Percentiles rank a stretch among this genome's conserved stretches.
Conservation (phyloP, 2,888 invertebrate genomes). For the Cataglyphis livida region DNA sequence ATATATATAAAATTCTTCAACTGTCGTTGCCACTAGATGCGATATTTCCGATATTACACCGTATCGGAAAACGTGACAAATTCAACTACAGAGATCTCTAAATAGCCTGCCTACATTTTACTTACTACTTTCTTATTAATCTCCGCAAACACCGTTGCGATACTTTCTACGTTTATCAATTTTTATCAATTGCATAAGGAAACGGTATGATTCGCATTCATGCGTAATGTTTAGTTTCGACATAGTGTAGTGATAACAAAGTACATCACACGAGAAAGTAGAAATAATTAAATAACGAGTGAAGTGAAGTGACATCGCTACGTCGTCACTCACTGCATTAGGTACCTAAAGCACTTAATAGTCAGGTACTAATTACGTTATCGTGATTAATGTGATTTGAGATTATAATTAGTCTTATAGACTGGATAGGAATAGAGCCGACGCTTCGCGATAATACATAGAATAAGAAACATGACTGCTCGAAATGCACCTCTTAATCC, state of each 20-base stretch:
- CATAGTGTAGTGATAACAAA: slow-evolving; percentile 18
- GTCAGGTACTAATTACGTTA: slow-evolving; percentile 72
- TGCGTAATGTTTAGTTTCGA: slow-evolving; percentile 23
- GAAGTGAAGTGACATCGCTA: neutral
- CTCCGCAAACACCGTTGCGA: slow-evolving; percentile 15
- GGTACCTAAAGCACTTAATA: slow-evolving; percentile 67
- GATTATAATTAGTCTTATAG: slow-evolving; percentile 46
- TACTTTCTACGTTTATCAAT: slow-evolving; percentile 40
- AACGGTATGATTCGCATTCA: neutral
- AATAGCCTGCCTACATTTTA: slow-evolving; percentile 8
- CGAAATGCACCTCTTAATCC: neutral
- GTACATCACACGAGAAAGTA: slow-evolving; percentile 37
- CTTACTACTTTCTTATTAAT: slow-evolving; percentile 38
- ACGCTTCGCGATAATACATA: neutral
- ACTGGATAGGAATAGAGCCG: slow-evolving; percentile 60
- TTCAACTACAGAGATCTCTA: slow-evolving; percentile 38
- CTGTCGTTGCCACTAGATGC: neutral
- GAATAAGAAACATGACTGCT: neutral
- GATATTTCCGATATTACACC: neutral
- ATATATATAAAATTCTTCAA: neutral
- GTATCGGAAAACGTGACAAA: slow-evolving; percentile 18
- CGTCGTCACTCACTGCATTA: slow-evolving; percentile 35
- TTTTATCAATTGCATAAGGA: neutral
- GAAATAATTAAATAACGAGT: slow-evolving; percentile 40
- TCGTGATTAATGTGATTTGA: slow-evolving; percentile 48